Evolutionary conservation across 2,888 invertebrate genomes (phyloP), one percentile per base, ranked within the genome.

Genomic region (Dasysyrphus albostriatus): DNA sequence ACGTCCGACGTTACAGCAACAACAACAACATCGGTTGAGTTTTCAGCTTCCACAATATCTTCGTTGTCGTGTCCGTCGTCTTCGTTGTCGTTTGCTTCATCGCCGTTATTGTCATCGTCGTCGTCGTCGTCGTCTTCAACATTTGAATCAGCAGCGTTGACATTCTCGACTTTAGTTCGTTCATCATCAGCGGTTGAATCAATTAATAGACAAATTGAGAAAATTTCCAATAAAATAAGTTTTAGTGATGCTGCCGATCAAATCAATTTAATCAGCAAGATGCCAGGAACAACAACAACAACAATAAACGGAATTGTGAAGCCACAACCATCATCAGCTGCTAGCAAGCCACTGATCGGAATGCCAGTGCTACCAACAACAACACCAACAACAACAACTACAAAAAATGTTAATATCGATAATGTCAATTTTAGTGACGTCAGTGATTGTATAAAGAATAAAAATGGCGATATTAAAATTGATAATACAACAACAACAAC

Each of bases 131-230:
- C 51, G 32, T 44, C 69, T 61, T 76, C 63, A 54, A 47, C 37
- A 24, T 56, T 54, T 69, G 39, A 51, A 54, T 69, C 69, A 14
- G 39, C 69, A 69, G 69, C 69, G 54, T 69, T 69, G 69, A 47
- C 67, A 74, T 74, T 79, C 54, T 69, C 79, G 24, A 77, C 51
- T 56, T 69, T 75, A 42, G 67, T 61, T 63, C 47, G 84, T 69
- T 69, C 77, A 67, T 78, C 78, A 58, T 34, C 79, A 49, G 44
- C 74, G 77, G 63, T 85, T 82, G 85, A 82, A 78, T 74, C 85
- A 85, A 85, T 85, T 85, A 85, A 85, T 85, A 78, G 77, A 59
- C 77, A 82, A 85, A 82, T 85, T 85, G 82, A 85, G 74, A 85
- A 78, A 69, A 69, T 82, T 85, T 82, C 85, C 85, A 85, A 82